Base-by-base conservation (phyloP, 1,140 invertebrate species). In the Probaryconus sp. region DNA sequence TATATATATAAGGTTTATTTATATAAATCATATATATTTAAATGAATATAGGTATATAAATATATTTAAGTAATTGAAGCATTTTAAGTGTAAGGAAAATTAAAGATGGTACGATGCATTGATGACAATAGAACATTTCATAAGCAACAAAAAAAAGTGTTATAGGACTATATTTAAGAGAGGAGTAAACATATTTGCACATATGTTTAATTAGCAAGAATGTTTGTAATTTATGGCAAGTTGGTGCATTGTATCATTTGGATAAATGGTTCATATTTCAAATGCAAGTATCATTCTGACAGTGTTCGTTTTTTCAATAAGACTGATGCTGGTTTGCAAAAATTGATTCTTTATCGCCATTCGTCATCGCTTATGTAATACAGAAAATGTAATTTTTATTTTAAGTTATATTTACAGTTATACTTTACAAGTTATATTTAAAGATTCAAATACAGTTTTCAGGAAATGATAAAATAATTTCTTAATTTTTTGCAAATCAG, bases 321-420 rank as follows among this genome's bases (percentile, higher is more conserved):
- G 68, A 72, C 68, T 72, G 68, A 64, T 28, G 50, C 43, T 50
- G 68, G 68, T 72, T 72, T 64, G 68, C 45, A 72, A 72, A 50
- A 5, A 58, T 50, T 24, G 21, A n/a, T n/a, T n/a, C n/a, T n/a
- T n/a, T n/a, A n/a, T n/a, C n/a, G n/a, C n/a, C n/a, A n/a, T n/a
- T n/a, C n/a, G n/a, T n/a, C n/a, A n/a, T n/a, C n/a, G n/a, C n/a
- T n/a, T n/a, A n/a, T n/a, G n/a, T n/a, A n/a, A n/a, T n/a, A n/a
- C n/a, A n/a, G n/a, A n/a, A n/a, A n/a, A n/a, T n/a, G n/a, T n/a
- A n/a, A n/a, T n/a, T n/a, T n/a, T n/a, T n/a, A n/a, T n/a, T n/a
- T n/a, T n/a, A n/a, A n/a, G n/a, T n/a, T n/a, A n/a, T n/a, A n/a
- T n/a, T n/a, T n/a, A n/a, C n/a, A n/a, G n/a, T n/a, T n/a, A n/a